phyloP scores from a whole-genome alignment of 64 coral and sea anemone species.

The Catalaphyllia jardinei region DNA sequence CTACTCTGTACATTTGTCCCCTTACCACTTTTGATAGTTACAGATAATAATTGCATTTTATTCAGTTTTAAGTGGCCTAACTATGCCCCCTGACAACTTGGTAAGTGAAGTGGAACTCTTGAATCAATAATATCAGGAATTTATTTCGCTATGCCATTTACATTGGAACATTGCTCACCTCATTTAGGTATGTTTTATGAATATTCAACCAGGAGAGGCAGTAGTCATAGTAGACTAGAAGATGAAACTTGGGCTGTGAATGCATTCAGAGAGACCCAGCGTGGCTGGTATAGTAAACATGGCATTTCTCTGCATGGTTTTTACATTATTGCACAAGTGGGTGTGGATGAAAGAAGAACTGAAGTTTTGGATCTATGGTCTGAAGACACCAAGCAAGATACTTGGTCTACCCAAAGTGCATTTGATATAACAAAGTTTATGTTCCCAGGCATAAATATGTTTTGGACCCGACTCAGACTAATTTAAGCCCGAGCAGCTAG shows the following conservation, averaged over 20 bases:
- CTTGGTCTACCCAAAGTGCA: conserved; percentile 41
- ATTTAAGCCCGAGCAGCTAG: background rate
- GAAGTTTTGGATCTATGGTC: conserved; percentile 31
- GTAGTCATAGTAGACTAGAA: conserved; percentile 27
- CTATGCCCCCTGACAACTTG: no score
- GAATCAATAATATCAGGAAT: no score
- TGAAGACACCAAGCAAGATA: conserved; percentile 46
- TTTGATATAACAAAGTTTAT: no score
- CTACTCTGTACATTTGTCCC: no score
- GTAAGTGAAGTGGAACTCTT: no score
- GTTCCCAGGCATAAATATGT: no score
- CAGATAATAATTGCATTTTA: no score
- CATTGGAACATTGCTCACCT: no score
- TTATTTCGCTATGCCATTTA: no score
- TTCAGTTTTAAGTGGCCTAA: no score
- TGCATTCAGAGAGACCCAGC: background rate
- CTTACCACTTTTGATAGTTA: no score
- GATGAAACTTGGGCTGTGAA: conserved; percentile 32
- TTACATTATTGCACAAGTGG: conserved; percentile 17
- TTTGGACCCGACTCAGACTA: no score
- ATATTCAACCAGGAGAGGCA: conserved; percentile 21
- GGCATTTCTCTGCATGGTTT: conserved; percentile 23
- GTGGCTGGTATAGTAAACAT: conserved; percentile 34
- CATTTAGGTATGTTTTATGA: background rate
- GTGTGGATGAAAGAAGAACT: background rate